Percentiles rank a stretch among this genome's conserved stretches.
Conservation (phyloP, 30 jellyfish, hydroid and myxozoan species). For the Hydractinia echinata region DNA sequence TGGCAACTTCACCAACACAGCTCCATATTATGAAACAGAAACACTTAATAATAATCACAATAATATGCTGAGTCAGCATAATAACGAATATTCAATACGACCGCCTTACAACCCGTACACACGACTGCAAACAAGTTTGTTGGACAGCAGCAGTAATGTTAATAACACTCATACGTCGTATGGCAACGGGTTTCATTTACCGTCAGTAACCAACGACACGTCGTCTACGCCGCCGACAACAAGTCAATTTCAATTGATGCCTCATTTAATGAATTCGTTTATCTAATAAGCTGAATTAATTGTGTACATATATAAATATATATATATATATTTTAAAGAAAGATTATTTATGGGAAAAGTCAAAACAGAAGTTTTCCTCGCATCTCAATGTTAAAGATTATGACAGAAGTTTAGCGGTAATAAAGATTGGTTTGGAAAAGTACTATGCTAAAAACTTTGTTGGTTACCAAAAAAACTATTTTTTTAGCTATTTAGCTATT, state of each 20-base stretch:
- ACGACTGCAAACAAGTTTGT: not conserved
- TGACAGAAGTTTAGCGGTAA: too few relatives aligned
- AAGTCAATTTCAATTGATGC: constrained; percentile 34
- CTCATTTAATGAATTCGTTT: constrained; percentile 31
- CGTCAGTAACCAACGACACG: not conserved
- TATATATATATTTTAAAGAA: not conserved
- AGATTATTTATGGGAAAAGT: too few relatives aligned
- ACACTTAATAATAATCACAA: not conserved
- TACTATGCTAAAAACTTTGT: too few relatives aligned
- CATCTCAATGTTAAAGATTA: too few relatives aligned
- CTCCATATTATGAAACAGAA: constrained; percentile 3
- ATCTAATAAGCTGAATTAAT: not conserved
- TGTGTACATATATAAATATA: not conserved
- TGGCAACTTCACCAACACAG: constrained; percentile 9
- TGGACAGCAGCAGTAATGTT: constrained; percentile 12
- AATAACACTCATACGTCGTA: not conserved
- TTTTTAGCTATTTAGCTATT: too few relatives aligned
- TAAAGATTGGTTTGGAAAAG: too few relatives aligned
- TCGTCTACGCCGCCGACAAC: not conserved
- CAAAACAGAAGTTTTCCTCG: too few relatives aligned
- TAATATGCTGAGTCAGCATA: not conserved
- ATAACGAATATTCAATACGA: not conserved
- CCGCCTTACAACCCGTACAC: not conserved
- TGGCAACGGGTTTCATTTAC: constrained; percentile 14
- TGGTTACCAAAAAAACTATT: too few relatives aligned